Base-by-base conservation (phyloP, 2,888 invertebrate species). In the Allygus modestus region DNA sequence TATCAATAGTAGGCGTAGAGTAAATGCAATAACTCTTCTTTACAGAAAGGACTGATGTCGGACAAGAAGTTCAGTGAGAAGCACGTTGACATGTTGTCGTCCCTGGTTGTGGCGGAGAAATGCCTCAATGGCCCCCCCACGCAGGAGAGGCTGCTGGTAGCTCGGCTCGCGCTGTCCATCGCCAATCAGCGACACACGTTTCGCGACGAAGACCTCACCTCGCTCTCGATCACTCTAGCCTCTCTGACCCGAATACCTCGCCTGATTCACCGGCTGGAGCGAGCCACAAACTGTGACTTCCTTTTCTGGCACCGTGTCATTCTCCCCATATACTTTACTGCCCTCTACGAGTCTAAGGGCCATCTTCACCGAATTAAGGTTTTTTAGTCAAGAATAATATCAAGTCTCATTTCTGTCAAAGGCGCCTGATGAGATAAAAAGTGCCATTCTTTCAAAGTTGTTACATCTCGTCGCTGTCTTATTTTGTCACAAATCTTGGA, bases 241-340 rank as follows among this genome's bases (percentile, higher is more conserved):
- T 94, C 94, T 88, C 92, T 96, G 81, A 93, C 94, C 89, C 90
- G 92, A 65, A 91, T 97, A 77, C 92, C 93, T 77, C 92, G 93
- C 87, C 92, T 95, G 85, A 91, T 92, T 54, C 89, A 91, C 17
- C 90, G 93, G 84, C 90, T 97, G 86, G 91, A 93, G 75, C 90
- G 91, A 85, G 92, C 94, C 31, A 95, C 95, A 90, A 94, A 96
- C 89, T 95, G 96, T 88, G 94, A 95, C 46, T 95, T 96, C 91
- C 91, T 97, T 82, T 94, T 95, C 89, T 97, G 96, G 94, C 97
- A 97, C 91, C 93, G 95, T 89, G 93, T 94, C 87, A 92, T 97
- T 82, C 91, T 97, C 81, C 94, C 95, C 0, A 93, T 95, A 77
- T 96, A 97, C 90, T 93, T 97, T 87, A 93, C 94, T 86, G 94